Evolutionary conservation across 2,797 vertebrate species (phyloP), one percentile per base, ranked within the genome.

Genomic region (Phyllotis vaccarum): DNA sequence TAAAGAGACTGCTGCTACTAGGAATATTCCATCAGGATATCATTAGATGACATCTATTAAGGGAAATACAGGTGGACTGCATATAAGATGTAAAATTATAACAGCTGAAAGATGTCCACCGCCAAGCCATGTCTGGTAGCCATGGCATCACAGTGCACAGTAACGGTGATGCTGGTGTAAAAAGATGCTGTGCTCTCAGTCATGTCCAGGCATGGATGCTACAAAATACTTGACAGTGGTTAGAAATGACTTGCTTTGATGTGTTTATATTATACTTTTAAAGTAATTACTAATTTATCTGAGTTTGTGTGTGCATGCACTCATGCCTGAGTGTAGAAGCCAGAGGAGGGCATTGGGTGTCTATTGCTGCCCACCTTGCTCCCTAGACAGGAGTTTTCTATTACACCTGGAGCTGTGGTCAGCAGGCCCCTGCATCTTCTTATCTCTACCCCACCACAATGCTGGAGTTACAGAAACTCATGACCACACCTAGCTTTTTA

Each of bases 1-100:
- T 62, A 81, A 12, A 46, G 72, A 66, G 2, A 29, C 0, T 24
- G 52, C 27, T 43, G 52, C 11, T 52, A 37, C n/a, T 56, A 58
- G 11, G 43, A 19, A 1, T 13, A 14, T 21, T 52, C 43, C 6
- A 3, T 64, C 37, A 24, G 27, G 0, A 0, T 4, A 1, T 24
- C 29, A 27, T 43, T 9, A 14, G 8, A 40, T n/a, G n/a, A 17
- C 8, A 9, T 60, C 24, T 56, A 19, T 46, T 72, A 62, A 12
- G 76, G 11, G 66, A 81, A 82, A 40, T 11, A 52, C 34, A 58
- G 81, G 27, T 13, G 17, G 60, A 13, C 31, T 31, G 31, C 37
- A n/a, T 60, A 66, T 34, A 85, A n/a, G 43, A 85, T 14, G 14
- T 52, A 75, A 68, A 46, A 66, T 19, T 64, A 3, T 6, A 64